Evolutionary conservation across 1,140 invertebrate genomes (phyloP).

Genomic region (Zaprionus taronus): DNA sequence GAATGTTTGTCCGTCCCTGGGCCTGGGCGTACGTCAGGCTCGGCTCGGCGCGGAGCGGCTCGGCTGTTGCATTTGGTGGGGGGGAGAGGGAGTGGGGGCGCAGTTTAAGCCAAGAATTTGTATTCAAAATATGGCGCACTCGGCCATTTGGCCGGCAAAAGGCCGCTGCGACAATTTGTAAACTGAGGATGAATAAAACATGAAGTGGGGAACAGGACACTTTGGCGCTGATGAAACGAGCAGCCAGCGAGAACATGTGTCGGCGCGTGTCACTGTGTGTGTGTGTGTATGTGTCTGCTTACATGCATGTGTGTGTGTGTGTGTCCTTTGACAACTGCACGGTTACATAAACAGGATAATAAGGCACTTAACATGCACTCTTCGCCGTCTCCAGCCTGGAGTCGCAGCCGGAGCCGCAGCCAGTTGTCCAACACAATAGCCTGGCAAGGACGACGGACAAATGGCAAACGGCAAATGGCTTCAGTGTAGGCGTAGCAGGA

Average conservation of each 20-base stretch:
- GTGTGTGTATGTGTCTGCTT: no score
- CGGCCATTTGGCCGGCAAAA: slow-evolving; percentile 29
- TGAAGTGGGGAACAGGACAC: slow-evolving; percentile 51
- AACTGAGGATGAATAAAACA: slow-evolving; percentile 76
- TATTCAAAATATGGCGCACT: slow-evolving; percentile 63
- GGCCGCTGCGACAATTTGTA: slow-evolving; percentile 72
- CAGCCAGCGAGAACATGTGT: slow-evolving; percentile 27
- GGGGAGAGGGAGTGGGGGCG: not conserved
- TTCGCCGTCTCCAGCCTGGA: slow-evolving; percentile 39
- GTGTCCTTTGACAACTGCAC: slow-evolving; percentile 67
- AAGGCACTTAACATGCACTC: slow-evolving; percentile 81
- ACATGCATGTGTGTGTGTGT: no score
- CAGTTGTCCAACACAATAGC: slow-evolving; percentile 43
- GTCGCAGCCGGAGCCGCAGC: slow-evolving; percentile 13
- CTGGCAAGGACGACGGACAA: slow-evolving; percentile 25
- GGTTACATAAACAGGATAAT: slow-evolving; percentile 81
- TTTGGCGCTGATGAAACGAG: slow-evolving; percentile 39
- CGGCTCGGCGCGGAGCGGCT: no score
- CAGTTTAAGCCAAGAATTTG: slow-evolving; percentile 54
- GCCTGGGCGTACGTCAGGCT: not conserved
- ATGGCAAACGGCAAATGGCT: slow-evolving; percentile 63
- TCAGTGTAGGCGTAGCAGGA: slow-evolving; percentile 58
- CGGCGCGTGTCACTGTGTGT: slow-evolving; percentile 13
- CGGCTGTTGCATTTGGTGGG: not conserved
- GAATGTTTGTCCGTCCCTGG: not conserved